phyloP scores from a whole-genome alignment of 2,888 invertebrate genomes.

The Xanthorhoe spadicearia region DNA sequence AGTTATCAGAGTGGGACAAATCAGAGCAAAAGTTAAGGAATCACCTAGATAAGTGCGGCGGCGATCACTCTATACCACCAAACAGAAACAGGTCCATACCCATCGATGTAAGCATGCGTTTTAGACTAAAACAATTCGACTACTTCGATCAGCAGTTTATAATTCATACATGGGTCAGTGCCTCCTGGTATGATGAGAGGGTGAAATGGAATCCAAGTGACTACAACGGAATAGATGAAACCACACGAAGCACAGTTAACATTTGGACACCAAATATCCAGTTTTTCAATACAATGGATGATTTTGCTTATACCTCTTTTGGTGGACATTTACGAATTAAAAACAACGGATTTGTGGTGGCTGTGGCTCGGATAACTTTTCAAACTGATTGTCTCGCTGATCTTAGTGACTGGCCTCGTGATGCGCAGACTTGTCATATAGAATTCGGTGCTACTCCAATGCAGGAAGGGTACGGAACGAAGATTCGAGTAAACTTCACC shows the following conservation, averaged over 20 bases:
- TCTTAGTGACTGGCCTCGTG: slow-evolving; percentile 58
- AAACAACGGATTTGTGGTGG: slow-evolving; percentile 45
- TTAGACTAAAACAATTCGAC: slow-evolving; percentile 6
- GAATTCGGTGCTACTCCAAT: slow-evolving; percentile 1
- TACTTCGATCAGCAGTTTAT: slow-evolving; percentile 12
- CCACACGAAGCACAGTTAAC: background rate
- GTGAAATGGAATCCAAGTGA: slow-evolving; percentile 16
- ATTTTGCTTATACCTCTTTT: background rate
- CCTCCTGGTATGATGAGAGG: slow-evolving; percentile 14
- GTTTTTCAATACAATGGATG: background rate
- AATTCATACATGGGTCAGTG: background rate
- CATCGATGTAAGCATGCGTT: slow-evolving; percentile 2
- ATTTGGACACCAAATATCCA: background rate
- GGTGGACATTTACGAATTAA: background rate
- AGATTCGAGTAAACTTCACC: slow-evolving; percentile 40
- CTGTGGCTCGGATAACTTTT: slow-evolving; percentile 28
- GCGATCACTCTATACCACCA: background rate
- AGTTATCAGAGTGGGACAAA: background rate
- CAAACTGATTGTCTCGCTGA: slow-evolving; percentile 29
- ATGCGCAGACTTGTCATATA: slow-evolving; percentile 50
- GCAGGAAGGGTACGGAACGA: slow-evolving; percentile 41
- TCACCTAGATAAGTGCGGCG: slow-evolving; percentile 2
- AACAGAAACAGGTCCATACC: slow-evolving; percentile 2
- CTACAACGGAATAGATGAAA: slow-evolving; percentile 9
- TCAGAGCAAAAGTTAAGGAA: slow-evolving; percentile 10